A percentile compares a stretch with the other conserved stretches of the same genome.
Conservation (phyloP, 35 echinoderm and acorn worm species). For the Apostichopus japonicus region DNA sequence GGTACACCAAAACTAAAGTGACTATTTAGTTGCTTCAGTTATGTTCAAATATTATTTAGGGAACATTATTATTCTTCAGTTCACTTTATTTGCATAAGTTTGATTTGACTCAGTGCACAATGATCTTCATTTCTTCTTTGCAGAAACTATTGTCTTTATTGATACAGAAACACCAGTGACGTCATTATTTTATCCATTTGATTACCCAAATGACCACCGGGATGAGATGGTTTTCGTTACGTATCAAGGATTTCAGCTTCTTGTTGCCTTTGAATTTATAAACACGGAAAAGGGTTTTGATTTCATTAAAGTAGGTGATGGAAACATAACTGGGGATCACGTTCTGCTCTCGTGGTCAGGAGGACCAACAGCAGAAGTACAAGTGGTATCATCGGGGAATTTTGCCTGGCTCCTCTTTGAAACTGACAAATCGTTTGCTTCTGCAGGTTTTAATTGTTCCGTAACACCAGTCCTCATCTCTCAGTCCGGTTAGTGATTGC, state of each 20-base stretch:
- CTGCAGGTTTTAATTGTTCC: neutral
- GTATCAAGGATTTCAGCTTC: neutral
- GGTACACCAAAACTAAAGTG: too few species aligned
- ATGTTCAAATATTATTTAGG: too few species aligned
- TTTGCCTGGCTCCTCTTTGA: neutral
- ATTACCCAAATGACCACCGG: neutral
- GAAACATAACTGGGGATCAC: neutral
- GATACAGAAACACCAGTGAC: neutral
- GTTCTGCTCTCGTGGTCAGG: constrained; percentile 5
- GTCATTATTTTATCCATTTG: neutral
- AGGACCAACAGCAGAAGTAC: neutral
- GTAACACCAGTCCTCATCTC: neutral
- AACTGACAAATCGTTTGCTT: neutral
- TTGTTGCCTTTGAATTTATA: neutral
- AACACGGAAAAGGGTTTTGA: neutral
- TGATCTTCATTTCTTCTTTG: neutral
- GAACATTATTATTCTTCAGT: too few species aligned
- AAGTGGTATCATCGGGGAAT: constrained; percentile 11
- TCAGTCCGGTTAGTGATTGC: neutral
- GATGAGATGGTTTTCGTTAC: neutral
- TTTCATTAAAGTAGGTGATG: neutral
- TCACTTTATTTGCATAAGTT: too few species aligned
- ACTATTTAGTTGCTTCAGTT: too few species aligned
- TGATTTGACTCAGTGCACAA: too few species aligned
- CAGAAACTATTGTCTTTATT: neutral